phyloP scores from a whole-genome alignment of 2,797 vertebrate genomes.

The Notolepis coatsorum region DNA sequence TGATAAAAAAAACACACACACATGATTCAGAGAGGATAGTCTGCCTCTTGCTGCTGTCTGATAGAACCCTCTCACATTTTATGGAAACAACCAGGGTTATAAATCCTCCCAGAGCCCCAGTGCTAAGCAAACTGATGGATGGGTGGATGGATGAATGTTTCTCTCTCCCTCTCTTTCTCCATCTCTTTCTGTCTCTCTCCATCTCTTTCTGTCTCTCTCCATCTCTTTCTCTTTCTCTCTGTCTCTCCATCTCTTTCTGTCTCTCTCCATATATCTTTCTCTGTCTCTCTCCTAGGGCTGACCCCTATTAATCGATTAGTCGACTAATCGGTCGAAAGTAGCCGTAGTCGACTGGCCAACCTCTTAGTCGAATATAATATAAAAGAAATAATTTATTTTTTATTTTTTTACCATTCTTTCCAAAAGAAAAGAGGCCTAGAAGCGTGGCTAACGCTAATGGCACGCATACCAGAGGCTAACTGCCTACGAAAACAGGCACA shows the following conservation, averaged over 20 bases:
- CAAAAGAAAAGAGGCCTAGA: too few species aligned
- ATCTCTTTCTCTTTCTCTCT: background rate
- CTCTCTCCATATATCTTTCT: constrained; percentile 24
- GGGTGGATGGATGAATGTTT: background rate
- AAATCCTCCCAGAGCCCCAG: background rate
- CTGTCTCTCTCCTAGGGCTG: constrained; percentile 26
- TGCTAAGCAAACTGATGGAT: background rate
- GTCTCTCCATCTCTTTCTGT: constrained; percentile 18
- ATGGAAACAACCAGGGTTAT: constrained; percentile 15
- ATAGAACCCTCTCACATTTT: background rate
- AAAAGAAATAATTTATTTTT: too few species aligned
- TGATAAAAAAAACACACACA: constrained; percentile 32
- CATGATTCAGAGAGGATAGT: constrained; percentile 17
- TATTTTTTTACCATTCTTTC: too few species aligned
- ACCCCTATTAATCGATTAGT: too few species aligned
- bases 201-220: background rate
- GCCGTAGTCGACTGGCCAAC: too few species aligned
- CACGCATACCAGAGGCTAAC: too few species aligned
- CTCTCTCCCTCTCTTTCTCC: background rate
- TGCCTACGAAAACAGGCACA: too few species aligned
- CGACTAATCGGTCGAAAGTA: too few species aligned
- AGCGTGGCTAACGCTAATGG: too few species aligned
- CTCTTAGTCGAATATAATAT: too few species aligned
- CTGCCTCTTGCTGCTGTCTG: constrained; percentile 16
- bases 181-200: background rate